phyloP scores from a whole-genome alignment of 2,888 invertebrate species.

The Melolontha melolontha region DNA sequence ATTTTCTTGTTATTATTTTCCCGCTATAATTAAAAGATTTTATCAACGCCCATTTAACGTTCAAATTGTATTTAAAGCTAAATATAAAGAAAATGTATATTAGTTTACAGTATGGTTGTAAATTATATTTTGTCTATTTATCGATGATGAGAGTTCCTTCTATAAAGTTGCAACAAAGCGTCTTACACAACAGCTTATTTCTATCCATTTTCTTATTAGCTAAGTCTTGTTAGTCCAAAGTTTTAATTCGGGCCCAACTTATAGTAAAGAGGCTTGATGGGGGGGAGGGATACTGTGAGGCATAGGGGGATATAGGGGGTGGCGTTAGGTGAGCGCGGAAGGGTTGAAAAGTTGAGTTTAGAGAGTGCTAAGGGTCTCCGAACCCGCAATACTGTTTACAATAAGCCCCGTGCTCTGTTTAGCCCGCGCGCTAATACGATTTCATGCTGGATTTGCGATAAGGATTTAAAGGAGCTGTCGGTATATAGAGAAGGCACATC shows the following conservation, averaged over 20 bases:
- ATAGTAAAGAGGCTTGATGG: constrained; percentile 62
- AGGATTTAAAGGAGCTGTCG: constrained; percentile 68
- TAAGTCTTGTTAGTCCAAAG: constrained; percentile 73
- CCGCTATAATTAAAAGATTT: too few relatives aligned
- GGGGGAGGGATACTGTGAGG: constrained; percentile 5
- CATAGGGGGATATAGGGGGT: constrained; percentile 55
- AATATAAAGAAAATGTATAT: neutral
- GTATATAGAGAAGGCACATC: constrained; percentile 45
- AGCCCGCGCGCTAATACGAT: constrained; percentile 72
- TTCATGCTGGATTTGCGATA: constrained; percentile 76
- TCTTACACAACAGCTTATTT: constrained; percentile 67
- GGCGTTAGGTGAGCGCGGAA: constrained; percentile 48
- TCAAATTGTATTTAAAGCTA: too few relatives aligned
- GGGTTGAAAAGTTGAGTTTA: constrained; percentile 63
- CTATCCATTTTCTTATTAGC: constrained; percentile 67
- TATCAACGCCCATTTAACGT: too few relatives aligned
- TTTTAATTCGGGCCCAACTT: constrained; percentile 72
- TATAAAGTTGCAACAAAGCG: constrained; percentile 54
- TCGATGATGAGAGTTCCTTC: constrained; percentile 20
- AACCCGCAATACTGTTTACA: constrained; percentile 67
- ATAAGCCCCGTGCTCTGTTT: constrained; percentile 63
- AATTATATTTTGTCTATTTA: constrained; percentile 3
- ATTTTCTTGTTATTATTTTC: too few relatives aligned
- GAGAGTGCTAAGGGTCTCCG: constrained; percentile 64
- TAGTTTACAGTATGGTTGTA: constrained; percentile 1